Conservation (phyloP, 1,140 invertebrate genomes). For the Triops cancriformis region DNA sequence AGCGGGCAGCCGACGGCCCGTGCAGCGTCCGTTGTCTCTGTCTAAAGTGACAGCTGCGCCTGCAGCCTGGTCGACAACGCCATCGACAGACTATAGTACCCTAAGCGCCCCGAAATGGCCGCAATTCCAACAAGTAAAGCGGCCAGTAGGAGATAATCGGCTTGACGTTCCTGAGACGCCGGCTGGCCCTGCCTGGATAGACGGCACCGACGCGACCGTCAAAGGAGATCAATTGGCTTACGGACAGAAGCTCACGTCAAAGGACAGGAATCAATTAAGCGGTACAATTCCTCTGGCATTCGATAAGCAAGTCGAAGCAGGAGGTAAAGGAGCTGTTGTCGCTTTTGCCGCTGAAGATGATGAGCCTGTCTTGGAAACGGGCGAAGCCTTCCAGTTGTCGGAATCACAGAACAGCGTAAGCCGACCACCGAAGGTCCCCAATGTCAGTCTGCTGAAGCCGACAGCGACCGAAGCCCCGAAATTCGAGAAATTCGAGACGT, state of each 20-base stretch:
- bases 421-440: neutral
- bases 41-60: constrained; percentile 2
- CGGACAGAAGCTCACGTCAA: neutral
- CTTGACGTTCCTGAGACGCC: neutral
- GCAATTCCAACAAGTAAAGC: constrained; percentile 19
- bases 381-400: constrained; percentile 22
- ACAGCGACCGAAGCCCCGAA: neutral
- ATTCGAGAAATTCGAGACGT: neutral
- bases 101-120: neutral
- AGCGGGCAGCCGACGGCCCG: neutral
- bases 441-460: neutral
- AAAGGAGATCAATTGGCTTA: neutral
- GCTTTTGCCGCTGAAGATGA: neutral
- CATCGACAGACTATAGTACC: neutral
- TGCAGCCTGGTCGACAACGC: neutral
- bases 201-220: neutral
- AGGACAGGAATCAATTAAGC: neutral
- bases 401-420: constrained; percentile 22
- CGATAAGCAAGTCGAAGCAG: neutral
- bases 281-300: neutral
- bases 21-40: neutral
- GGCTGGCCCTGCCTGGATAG: neutral
- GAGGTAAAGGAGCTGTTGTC: neutral
- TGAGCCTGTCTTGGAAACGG: constrained; percentile 20
- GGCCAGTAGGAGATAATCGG: neutral